phyloP scores from a whole-genome alignment of 2,888 invertebrate genomes.

The Lasioglossum morio region DNA sequence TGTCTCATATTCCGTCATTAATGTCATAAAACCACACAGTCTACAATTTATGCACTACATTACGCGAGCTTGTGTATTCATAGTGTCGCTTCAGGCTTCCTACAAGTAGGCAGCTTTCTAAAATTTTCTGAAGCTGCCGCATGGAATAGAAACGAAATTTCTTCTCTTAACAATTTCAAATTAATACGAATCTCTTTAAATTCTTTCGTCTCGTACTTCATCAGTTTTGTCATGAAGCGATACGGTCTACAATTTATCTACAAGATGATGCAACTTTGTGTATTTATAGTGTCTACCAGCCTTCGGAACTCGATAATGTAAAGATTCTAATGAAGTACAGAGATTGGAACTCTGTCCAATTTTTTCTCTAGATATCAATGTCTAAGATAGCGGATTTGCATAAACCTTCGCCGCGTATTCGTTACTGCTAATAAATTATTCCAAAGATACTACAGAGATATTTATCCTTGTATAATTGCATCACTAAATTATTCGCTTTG shows the following conservation, averaged over 20 bases:
- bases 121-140: neutral
- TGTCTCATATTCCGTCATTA: neutral
- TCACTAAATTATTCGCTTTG: constrained; percentile 49
- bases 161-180: neutral
- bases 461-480: neutral
- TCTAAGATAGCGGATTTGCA: neutral
- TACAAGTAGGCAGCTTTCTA: no score
- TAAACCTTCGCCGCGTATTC: neutral
- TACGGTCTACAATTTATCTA: neutral
- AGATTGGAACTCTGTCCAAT: neutral
- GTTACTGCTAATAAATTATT: neutral
- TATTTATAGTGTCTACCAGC: neutral
- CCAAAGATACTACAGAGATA: neutral
- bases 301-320: neutral
- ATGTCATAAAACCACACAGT: neutral
- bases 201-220: neutral
- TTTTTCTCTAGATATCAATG: neutral
- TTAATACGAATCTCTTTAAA: neutral
- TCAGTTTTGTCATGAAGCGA: neutral
- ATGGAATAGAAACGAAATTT: neutral
- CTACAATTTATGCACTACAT: neutral
- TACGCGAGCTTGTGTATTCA: neutral
- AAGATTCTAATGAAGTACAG: neutral
- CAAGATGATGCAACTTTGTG: neutral
- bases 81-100: neutral